phyloP scores from a whole-genome alignment of 2,888 invertebrate species.

The Platerodrilus igneus region DNA sequence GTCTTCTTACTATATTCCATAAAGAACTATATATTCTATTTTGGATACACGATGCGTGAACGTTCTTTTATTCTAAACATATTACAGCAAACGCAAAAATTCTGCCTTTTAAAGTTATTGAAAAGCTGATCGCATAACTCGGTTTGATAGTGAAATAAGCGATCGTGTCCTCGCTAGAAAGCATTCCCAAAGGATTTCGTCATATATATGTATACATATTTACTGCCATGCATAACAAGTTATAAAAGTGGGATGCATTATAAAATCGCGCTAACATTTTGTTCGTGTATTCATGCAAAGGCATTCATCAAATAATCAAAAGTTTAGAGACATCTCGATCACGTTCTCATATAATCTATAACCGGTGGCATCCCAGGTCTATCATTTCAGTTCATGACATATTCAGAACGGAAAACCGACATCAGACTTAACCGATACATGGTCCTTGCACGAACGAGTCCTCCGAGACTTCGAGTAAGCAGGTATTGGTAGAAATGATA shows the following conservation, averaged over 20 bases:
- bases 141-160: conserved; percentile 43
- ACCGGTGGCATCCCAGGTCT: conserved; percentile 31
- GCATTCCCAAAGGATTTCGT: conserved; percentile 20
- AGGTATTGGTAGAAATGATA: conserved; percentile 25
- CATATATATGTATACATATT: conserved; percentile 14
- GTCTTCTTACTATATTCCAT: no score
- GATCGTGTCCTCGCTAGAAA: conserved; percentile 24
- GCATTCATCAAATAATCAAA: conserved; percentile 22
- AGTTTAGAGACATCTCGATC: conserved; percentile 19
- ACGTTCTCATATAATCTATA: conserved; percentile 29
- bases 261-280: conserved; percentile 3
- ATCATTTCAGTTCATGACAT: conserved; percentile 41
- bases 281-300: neutral
- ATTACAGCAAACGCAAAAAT: no score
- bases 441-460: conserved; percentile 26
- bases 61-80: no score
- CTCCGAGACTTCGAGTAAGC: conserved; percentile 20
- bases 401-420: conserved; percentile 40
- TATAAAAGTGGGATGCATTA: no score
- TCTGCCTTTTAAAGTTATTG: conserved; percentile 47
- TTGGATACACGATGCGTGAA: no score
- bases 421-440: conserved; percentile 32
- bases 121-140: conserved; percentile 46
- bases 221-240: neutral
- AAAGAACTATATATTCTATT: no score